Base-by-base conservation (phyloP, 1,140 invertebrate species). In the Daktulosphaira vitifoliae region DNA sequence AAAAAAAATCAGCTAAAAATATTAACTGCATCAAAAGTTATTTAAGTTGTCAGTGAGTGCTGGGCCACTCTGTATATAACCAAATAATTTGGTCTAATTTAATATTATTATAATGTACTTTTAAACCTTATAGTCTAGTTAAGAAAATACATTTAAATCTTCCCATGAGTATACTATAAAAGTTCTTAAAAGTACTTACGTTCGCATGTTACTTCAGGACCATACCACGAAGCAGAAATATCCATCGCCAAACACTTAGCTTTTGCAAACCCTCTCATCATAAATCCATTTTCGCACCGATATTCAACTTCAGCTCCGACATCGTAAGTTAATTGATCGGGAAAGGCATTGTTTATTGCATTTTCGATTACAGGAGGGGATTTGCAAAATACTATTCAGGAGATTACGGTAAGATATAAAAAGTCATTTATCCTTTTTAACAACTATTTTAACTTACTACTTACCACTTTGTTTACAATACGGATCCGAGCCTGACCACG, bases 171-270 rank as follows among this genome's bases (percentile, higher is more conserved):
- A n/a, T n/a, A n/a, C n/a, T n/a, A n/a, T n/a, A n/a, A n/a, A n/a
- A n/a, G n/a, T n/a, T n/a, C n/a, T n/a, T n/a, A n/a, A n/a, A n/a
- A n/a, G 33, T 68, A 83, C 82, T 88, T 78, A 88, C 94, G 90
- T 81, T 93, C 88, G 71, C 96, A 98, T 38, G 86, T 85, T 62
- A 98, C 89, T 71, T 96, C 91, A 1, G 95, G 95, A 15, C 94
- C 94, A 71, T 90, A 94, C 89, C 89, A 92, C 66, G 87, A 86
- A 3, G 88, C 88, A 1, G 82, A 79, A 69, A 83, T 81, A 1
- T 86, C 86, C 70, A 92, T 90, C 66, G 89, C 84, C 44, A 96
- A 78, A 75, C 96, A 98, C 76, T 95, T 95, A 42, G 93, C 90
- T 51, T 83, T 79, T 6, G 85, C 82, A 72, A 90, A 89, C 1